Base-by-base conservation (phyloP, 1,140 invertebrate genomes). In the Platyura marginata region DNA sequence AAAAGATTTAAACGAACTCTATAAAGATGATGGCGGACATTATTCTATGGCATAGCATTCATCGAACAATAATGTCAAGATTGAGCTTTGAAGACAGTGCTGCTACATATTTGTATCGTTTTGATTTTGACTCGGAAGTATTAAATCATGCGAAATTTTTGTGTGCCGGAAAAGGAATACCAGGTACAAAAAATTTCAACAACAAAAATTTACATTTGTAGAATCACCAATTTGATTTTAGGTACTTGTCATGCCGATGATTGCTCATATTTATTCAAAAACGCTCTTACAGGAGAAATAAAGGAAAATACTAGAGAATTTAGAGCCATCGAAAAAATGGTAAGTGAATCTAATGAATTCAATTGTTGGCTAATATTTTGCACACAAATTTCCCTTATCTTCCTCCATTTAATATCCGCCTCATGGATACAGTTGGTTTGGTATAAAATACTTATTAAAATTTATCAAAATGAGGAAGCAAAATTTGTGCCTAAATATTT, bases 231-330 rank as follows among this genome's bases (percentile, higher is more conserved):
- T 3, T 10, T 35, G 40, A 53, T 66, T 20, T 49, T 61, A 49
- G 69, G 75, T 10, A 65, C 66, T 1, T 68, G 64, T 47, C 77
- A 79, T 49, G 70, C 65, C 0, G 77, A 79, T 45, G 77, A 79
- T 48, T 34, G 77, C 2, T 69, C 68, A 46, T 78, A 77, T 53
- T 47, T 78, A 5, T 79, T 76, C 49, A 60, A 65, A 46, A 67
- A 59, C 38, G 54, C 55, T 46, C 47, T 68, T 22, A 63, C 60
- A 10, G 48, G 54, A 15, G 59, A 62, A 36, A 46, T 56, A 41
- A 52, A 61, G 16, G 46, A 47, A 0, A 55, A 50, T 3, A 51
- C 59, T 0, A 52, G 47, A 0, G 60, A 57, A 29, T 49, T 57
- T 29, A 47, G 46, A 43, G 46, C 60, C 2, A 66, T 66, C 21